Evolutionary conservation across 2,113 vertebrate species (phyloP).

Genomic region (Papio anubis): DNA sequence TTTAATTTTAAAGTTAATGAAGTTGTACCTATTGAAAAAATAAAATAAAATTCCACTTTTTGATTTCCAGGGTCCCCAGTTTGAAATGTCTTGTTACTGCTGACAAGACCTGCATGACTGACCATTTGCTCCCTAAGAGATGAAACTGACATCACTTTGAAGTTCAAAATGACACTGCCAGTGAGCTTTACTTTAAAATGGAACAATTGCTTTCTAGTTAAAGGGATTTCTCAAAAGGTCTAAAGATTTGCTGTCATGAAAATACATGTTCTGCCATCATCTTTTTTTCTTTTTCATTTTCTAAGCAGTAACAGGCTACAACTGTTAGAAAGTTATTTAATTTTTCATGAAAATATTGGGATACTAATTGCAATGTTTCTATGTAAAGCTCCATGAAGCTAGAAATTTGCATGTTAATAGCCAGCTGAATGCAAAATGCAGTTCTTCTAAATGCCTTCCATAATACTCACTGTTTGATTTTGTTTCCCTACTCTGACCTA

Average conservation of each 20-base stretch:
- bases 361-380: neutral
- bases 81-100: neutral
- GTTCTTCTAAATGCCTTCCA: neutral
- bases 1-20: conserved; percentile 41
- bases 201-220: conserved; percentile 49
- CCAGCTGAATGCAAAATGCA: neutral
- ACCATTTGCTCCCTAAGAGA: neutral
- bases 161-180: conserved; percentile 4
- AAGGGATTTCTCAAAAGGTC: conserved; percentile 9
- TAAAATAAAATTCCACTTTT: neutral
- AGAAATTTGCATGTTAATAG: neutral
- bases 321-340: neutral
- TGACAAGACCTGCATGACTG: neutral
- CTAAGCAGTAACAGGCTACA: neutral
- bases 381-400: neutral
- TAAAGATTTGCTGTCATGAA: conserved; percentile 62
- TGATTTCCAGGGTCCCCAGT: neutral
- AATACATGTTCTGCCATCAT: conserved; percentile 11
- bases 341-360: neutral
- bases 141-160: neutral
- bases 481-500: neutral
- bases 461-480: neutral
- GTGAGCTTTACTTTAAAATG: conserved; percentile 39
- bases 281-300: neutral
- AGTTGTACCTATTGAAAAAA: neutral